Evolutionary conservation across 2,888 invertebrate genomes (phyloP).

Genomic region (Dysmachus trigonus): DNA sequence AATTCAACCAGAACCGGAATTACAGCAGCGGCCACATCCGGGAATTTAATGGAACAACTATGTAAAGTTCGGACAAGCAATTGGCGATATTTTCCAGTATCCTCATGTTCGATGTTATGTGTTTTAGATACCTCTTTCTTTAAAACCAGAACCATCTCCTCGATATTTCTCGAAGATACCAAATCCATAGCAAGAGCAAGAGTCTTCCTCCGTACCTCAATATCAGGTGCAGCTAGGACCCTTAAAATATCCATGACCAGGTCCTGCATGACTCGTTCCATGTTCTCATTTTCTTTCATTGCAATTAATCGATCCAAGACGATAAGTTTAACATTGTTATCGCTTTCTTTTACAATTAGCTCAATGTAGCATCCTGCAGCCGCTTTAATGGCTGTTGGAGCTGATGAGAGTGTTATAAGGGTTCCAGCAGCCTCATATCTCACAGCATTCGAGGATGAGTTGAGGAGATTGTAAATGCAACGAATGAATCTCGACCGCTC

Average conservation of each 20-base stretch:
- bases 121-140: conserved; percentile 94
- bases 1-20: conserved; percentile 96
- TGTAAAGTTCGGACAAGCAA: conserved; percentile 94
- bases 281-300: conserved; percentile 82
- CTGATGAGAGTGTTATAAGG: conserved; percentile 94
- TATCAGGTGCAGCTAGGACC: conserved; percentile 90
- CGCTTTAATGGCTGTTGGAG: conserved; percentile 97
- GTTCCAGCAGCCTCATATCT: conserved; percentile 99
- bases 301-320: conserved; percentile 93
- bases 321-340: conserved; percentile 99
- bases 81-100: conserved; percentile 94
- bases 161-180: conserved; percentile 90
- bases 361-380: conserved; percentile 99
- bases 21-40: conserved; percentile 92
- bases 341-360: conserved; percentile 98
- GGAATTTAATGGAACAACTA: conserved; percentile 92
- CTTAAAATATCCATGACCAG: conserved; percentile 97
- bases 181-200: conserved; percentile 86
- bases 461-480: conserved; percentile 96
- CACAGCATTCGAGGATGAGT: conserved; percentile 95
- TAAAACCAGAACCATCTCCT: conserved; percentile 92
- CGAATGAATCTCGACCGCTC: conserved; percentile 97
- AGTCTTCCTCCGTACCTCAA: conserved; percentile 92
- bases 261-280: conserved; percentile 87
- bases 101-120: conserved; percentile 89